These are phyloP conservation scores for Ormyrus pomaceus DNA, from an alignment of 2,888 invertebrate species.

Conservation along the genomic window DNA sequence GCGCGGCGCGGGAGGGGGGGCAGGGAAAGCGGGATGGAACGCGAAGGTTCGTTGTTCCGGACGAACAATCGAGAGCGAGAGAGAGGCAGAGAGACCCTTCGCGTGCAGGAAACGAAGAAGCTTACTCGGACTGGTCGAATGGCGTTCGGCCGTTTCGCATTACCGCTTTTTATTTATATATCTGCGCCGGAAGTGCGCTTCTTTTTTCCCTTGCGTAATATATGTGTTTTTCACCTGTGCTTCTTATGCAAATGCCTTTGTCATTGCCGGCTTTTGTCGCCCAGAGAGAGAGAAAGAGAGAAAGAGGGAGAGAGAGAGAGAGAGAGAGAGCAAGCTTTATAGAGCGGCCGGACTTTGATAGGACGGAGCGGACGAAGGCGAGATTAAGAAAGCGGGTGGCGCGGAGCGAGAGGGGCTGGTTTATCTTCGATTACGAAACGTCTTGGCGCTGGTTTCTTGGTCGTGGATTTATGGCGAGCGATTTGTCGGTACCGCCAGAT, in stretches of 20 bases:
- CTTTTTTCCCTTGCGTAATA: not conserved
- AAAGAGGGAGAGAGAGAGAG: constrained; percentile 19
- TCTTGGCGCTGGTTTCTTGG: constrained; percentile 72
- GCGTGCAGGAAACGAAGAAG: constrained; percentile 55
- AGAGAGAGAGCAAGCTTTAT: not conserved
- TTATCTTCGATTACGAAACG: constrained; percentile 75
- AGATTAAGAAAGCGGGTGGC: constrained; percentile 23
- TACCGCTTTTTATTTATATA: constrained; percentile 37
- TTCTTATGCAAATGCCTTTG: constrained; percentile 38
- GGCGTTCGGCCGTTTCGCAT: constrained; percentile 28
- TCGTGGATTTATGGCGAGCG: constrained; percentile 73
- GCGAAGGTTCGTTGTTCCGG: constrained; percentile 63
- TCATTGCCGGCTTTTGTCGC: constrained; percentile 17
- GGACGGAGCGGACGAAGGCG: constrained; percentile 45
- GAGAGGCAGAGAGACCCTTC: constrained; percentile 59
- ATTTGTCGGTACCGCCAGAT: constrained; percentile 75
- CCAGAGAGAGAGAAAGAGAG: constrained; percentile 45
- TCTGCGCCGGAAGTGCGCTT: constrained; percentile 21
- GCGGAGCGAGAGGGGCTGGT: constrained; percentile 60
- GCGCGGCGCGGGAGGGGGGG: constrained; percentile 50
- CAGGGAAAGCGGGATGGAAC: constrained; percentile 54
- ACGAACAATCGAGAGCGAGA: constrained; percentile 65
- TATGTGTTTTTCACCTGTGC: not conserved
- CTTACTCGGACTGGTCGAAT: constrained; percentile 31
- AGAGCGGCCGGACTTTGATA: not conserved